Evolutionary conservation across 2,797 vertebrate genomes (phyloP), one percentile per base, ranked within the genome.

Genomic region (Garrulus glandarius): DNA sequence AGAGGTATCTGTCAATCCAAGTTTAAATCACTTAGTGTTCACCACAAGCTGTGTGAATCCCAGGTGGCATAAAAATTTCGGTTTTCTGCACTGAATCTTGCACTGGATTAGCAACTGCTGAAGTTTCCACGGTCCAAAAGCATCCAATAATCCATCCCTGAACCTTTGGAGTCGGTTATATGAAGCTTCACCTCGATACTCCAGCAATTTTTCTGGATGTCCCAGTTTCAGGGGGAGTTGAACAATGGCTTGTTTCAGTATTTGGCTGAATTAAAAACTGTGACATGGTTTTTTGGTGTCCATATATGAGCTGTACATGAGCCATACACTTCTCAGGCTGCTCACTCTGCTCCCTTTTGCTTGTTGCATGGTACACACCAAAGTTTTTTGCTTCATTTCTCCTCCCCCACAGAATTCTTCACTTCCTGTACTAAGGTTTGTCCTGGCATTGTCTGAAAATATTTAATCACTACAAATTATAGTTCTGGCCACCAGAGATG

Each of bases 1-100:
- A 84, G 94, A 96, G 92, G 92, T 96, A 87, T 86, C 91, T 94
- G 92, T 91, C 95, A 96, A 96, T 96, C 91, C 76, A 93, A 87
- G 83, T 94, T 95, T 96, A 92, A 96, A 93, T 96, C 92, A 96
- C 65, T 92, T 93, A 88, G 79, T 53, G 94, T 69, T 93, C 92
- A 90, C 87, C 83, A 84, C 89, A 93, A 93, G 91, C 87, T 89
- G 39, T 67, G 44, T 59, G 44, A 91, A 57, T 94, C 95, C 82
- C 72, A 91, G 87, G 89, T 90, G 95, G 90, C 79, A 84, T 36
- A 37, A 75, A 96, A 92, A 93, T 95, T 94, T 92, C 55, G 36
- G 90, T 87, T 94, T 94, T 93, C 80, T 87, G 49, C 75, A 24
- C 81, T 64, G 77, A 68, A 79, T 93, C 60, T 69, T 89, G 84